Percentiles rank a stretch among this genome's conserved stretches.
Evolutionary conservation across 2,888 invertebrate species (phyloP).

Genomic region (Allolobophora icterica): DNA sequence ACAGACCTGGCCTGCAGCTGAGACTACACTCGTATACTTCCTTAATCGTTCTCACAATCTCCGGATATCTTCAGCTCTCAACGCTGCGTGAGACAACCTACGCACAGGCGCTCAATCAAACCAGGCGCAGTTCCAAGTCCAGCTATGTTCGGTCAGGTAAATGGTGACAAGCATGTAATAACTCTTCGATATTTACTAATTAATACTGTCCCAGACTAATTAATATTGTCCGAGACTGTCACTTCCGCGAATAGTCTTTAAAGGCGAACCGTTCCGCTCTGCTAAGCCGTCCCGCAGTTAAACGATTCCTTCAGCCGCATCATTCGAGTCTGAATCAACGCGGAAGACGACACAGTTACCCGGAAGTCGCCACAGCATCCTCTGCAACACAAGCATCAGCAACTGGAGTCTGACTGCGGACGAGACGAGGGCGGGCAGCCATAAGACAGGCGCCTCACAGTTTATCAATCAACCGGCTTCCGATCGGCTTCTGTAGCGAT

Average conservation of each 20-base stretch:
- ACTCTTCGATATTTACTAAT: background rate
- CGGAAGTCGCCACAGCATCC: background rate
- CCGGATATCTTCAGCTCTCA: background rate
- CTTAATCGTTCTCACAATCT: background rate
- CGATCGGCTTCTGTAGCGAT: background rate
- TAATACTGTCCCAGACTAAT: background rate
- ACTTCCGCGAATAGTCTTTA: background rate
- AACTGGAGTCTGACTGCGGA: background rate
- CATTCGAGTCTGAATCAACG: background rate
- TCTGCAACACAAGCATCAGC: background rate
- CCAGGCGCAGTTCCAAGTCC: background rate
- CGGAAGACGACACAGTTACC: background rate
- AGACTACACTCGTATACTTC: background rate
- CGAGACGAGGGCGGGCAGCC: slow-evolving; percentile 1
- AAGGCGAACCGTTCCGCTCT: background rate
- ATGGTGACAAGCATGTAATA: background rate
- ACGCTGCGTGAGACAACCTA: background rate
- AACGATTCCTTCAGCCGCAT: slow-evolving; percentile 7
- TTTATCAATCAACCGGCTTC: slow-evolving; percentile 25
- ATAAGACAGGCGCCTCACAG: slow-evolving; percentile 22
- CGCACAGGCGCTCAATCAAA: background rate
- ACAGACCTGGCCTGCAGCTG: background rate
- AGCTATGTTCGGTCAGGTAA: background rate
- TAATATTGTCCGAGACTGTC: background rate
- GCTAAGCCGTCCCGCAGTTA: background rate